Evolutionary conservation across 2,113 vertebrate genomes (phyloP).

Genomic region (Caranx melampygus): DNA sequence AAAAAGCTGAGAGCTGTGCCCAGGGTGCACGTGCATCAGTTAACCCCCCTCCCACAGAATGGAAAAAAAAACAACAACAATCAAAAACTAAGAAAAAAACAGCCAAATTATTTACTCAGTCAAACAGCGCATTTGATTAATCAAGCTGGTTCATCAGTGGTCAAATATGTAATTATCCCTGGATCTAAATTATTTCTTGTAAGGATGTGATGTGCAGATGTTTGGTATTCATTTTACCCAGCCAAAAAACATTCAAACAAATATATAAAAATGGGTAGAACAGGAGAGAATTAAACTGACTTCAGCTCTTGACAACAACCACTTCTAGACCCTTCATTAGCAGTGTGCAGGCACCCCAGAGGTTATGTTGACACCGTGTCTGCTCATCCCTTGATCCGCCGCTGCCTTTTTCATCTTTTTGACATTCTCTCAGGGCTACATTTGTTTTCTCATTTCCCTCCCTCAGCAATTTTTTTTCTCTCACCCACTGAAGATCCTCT

Average conservation of each 20-base stretch:
- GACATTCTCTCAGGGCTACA: slow-evolving; percentile 30
- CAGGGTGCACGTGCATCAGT: slow-evolving; percentile 35
- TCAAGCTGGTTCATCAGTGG: neutral
- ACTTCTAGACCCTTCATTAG: slow-evolving; percentile 43
- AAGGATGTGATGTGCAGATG: neutral
- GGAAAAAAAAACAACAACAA: neutral
- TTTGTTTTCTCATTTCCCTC: slow-evolving; percentile 56
- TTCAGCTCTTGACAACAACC: neutral
- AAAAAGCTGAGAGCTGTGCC: neutral
- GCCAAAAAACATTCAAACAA: too few relatives aligned
- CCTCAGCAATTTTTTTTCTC: slow-evolving; percentile 27
- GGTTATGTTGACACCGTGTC: slow-evolving; percentile 53
- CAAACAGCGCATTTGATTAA: neutral
- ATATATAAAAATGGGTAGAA: neutral
- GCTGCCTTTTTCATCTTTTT: slow-evolving; percentile 53
- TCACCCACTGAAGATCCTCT: slow-evolving; percentile 29
- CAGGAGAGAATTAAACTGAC: neutral
- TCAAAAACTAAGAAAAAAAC: neutral
- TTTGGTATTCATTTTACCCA: too few relatives aligned
- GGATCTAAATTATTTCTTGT: neutral
- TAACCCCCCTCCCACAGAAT: neutral
- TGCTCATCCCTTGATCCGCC: slow-evolving; percentile 41
- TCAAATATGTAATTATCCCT: neutral
- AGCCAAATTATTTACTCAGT: neutral
- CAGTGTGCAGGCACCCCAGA: slow-evolving; percentile 38